These are phyloP conservation scores for Mesocentrotus franciscanus DNA, from an alignment of 53 echinoderm and acorn worm genomes.

Conservation along the genomic window DNA sequence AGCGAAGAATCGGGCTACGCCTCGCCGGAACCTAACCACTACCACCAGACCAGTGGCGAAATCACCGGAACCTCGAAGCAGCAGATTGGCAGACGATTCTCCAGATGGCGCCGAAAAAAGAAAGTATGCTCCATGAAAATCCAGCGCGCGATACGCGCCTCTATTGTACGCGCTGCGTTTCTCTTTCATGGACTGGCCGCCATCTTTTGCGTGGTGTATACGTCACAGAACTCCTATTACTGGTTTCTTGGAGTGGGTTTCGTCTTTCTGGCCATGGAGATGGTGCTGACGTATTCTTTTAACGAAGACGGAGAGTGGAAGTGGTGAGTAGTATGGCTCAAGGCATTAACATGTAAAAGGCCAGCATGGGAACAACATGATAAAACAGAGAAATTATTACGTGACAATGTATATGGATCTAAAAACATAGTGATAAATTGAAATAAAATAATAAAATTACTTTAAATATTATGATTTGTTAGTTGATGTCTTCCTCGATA, in stretches of 20 bases:
- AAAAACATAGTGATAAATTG: too few relatives aligned
- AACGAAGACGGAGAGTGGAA: conserved; percentile 93
- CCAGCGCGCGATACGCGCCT: conserved; percentile 74
- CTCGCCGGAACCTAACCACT: conserved; percentile 28
- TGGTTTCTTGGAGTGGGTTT: conserved; percentile 83
- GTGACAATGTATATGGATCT: too few relatives aligned
- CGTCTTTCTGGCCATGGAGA: conserved; percentile 82
- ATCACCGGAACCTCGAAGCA: conserved; percentile 38
- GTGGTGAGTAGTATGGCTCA: conserved; percentile 72
- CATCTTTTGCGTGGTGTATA: conserved; percentile 80
- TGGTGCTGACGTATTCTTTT: conserved; percentile 87
- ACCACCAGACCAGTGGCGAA: background rate
- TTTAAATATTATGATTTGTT: too few relatives aligned
- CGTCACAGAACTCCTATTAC: conserved; percentile 83
- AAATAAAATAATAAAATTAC: too few relatives aligned
- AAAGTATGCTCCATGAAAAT: conserved; percentile 72
- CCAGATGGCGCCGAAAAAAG: conserved; percentile 27
- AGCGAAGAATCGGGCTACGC: conserved; percentile 65
- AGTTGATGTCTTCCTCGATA: too few relatives aligned
- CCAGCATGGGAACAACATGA: too few relatives aligned
- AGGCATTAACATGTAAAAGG: too few relatives aligned
- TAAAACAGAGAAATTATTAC: too few relatives aligned
- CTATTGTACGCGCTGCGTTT: conserved; percentile 82
- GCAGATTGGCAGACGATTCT: conserved; percentile 6
- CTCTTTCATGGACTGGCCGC: conserved; percentile 81